A percentile compares a stretch with the other conserved stretches of the same genome.
These are phyloP conservation scores for Oscheius sp. DNA, from an alignment of 2,888 invertebrate genomes.

Conservation along the genomic window DNA sequence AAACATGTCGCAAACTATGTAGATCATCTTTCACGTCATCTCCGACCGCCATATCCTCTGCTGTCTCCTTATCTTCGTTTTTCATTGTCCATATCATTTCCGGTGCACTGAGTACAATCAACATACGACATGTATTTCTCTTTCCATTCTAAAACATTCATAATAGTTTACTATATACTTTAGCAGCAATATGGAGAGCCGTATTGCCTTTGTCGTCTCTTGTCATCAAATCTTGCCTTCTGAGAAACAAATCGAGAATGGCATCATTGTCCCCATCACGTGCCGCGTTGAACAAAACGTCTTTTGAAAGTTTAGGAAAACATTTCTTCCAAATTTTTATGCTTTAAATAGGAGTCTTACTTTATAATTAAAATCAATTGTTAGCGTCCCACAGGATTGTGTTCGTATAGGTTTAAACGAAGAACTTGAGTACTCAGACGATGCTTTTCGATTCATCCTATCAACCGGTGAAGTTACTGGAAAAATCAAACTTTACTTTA, in stretches of 20 bases:
- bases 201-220: conserved; percentile 44
- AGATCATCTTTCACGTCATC: conserved; percentile 34
- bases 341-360: too few species aligned
- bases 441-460: too few species aligned
- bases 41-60: conserved; percentile 31
- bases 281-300: conserved; percentile 42
- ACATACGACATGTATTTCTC: conserved; percentile 34
- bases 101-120: conserved; percentile 45
- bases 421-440: too few species aligned
- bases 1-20: not conserved
- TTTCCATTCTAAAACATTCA: not conserved
- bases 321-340: not conserved
- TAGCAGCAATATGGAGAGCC: conserved; percentile 47
- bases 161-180: not conserved
- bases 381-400: too few species aligned
- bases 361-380: too few species aligned
- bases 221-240: conserved; percentile 34
- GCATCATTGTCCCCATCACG: conserved; percentile 39
- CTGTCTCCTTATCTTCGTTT: conserved; percentile 39
- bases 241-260: conserved; percentile 13
- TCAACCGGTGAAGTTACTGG: too few species aligned
- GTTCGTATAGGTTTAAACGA: too few species aligned
- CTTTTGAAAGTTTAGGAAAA: conserved; percentile 8
- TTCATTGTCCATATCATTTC: conserved; percentile 37
- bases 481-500: too few species aligned